A percentile compares a stretch with the other conserved stretches of the same genome.
phyloP scores from a whole-genome alignment of 2,888 invertebrate species.

The Apotomis turbidana region DNA sequence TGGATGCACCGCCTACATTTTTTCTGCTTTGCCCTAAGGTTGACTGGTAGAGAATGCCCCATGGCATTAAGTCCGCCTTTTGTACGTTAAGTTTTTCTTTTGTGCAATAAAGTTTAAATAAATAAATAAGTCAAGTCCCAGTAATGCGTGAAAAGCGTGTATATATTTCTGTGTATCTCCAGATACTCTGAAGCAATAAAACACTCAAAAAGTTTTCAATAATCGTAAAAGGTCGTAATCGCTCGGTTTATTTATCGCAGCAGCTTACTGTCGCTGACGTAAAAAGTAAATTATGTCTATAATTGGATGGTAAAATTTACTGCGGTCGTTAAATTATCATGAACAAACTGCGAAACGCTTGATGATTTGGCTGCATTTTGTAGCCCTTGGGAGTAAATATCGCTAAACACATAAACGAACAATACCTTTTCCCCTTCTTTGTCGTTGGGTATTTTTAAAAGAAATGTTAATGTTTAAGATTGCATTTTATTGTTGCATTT shows the following conservation, averaged over 20 bases:
- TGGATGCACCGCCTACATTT: too few species aligned
- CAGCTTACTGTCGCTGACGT: conserved; percentile 60
- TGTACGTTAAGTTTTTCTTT: too few species aligned
- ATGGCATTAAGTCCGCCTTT: too few species aligned
- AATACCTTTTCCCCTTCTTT: too few species aligned
- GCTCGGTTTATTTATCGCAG: conserved; percentile 54
- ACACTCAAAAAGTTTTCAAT: conserved; percentile 42
- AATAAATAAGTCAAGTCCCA: too few species aligned
- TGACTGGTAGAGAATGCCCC: too few species aligned
- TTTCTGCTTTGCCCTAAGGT: too few species aligned
- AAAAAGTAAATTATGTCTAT: conserved; percentile 69
- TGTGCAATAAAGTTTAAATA: too few species aligned
- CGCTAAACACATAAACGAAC: neutral
- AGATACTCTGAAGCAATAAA: conserved; percentile 40
- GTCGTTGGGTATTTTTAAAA: too few species aligned
- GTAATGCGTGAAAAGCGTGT: neutral
- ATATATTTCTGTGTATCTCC: neutral
- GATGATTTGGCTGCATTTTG: conserved; percentile 51
- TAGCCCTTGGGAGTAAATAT: conserved; percentile 24
- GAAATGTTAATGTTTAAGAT: too few species aligned
- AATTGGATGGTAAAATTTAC: conserved; percentile 73
- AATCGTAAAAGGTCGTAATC: conserved; percentile 52
- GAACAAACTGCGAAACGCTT: conserved; percentile 63
- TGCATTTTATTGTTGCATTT: too few species aligned
- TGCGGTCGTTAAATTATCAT: conserved; percentile 68